Evolutionary conservation across 2,888 invertebrate genomes (phyloP).

Genomic region (Morpho achilles): DNA sequence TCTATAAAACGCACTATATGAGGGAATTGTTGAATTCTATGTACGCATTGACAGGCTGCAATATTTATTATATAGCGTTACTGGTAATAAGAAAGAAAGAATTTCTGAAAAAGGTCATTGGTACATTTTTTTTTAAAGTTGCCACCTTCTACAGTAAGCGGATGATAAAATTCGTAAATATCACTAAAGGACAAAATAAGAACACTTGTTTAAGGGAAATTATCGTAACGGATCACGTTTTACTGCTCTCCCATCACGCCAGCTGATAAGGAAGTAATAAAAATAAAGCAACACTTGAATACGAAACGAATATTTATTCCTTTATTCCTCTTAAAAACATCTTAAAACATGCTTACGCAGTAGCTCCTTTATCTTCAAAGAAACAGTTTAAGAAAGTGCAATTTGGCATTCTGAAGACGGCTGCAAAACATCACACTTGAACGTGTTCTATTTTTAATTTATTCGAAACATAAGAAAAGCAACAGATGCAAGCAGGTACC

Average conservation of each 20-base stretch:
- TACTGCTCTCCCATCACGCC: too few species aligned
- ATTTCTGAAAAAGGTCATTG: too few species aligned
- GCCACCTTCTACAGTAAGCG: too few species aligned
- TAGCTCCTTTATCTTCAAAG: slow-evolving; percentile 18
- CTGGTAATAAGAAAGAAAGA: too few species aligned
- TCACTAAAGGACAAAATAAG: too few species aligned
- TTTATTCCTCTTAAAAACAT: slow-evolving; percentile 14
- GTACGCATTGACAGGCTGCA: too few species aligned
- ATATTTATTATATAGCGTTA: too few species aligned
- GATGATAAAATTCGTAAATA: too few species aligned
- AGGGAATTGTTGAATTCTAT: too few species aligned
- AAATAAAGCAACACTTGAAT: slow-evolving; percentile 6
- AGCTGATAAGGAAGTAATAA: background rate
- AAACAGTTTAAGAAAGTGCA: slow-evolving; percentile 20
- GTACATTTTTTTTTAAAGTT: too few species aligned
- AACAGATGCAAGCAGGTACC: slow-evolving; percentile 75
- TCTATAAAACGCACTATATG: too few species aligned
- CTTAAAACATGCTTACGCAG: slow-evolving; percentile 16
- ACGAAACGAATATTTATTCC: background rate
- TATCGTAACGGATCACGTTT: background rate
- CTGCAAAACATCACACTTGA: slow-evolving; percentile 28
- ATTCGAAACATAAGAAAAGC: slow-evolving; percentile 54
- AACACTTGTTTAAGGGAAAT: background rate
- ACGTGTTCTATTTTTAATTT: slow-evolving; percentile 59
- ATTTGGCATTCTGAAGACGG: slow-evolving; percentile 23